phyloP scores from a whole-genome alignment of 1,140 invertebrate genomes.

The Drosophila nebulosa region DNA sequence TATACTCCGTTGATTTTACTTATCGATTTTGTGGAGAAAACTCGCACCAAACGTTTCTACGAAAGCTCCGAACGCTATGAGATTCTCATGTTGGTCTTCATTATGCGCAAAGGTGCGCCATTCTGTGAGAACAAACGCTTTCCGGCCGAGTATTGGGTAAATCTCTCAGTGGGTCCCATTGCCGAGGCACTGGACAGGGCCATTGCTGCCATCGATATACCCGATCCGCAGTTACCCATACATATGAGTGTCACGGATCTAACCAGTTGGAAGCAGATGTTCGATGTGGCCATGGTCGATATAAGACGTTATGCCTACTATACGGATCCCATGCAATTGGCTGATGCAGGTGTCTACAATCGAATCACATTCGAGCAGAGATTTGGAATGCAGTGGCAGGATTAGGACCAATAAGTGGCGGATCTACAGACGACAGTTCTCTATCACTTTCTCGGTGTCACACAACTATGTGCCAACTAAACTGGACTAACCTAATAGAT shows the following conservation, averaged over 20 bases:
- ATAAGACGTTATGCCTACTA: slow-evolving; percentile 71
- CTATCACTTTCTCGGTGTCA: not conserved
- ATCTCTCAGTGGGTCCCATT: slow-evolving; percentile 71
- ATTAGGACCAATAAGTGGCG: slow-evolving; percentile 33
- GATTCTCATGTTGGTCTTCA: slow-evolving; percentile 75
- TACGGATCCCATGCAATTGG: slow-evolving; percentile 70
- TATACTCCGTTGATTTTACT: slow-evolving; percentile 70
- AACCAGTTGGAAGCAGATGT: slow-evolving; percentile 79
- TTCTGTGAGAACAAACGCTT: slow-evolving; percentile 77
- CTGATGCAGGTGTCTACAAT: slow-evolving; percentile 71
- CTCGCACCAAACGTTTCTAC: slow-evolving; percentile 73
- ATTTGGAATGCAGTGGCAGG: slow-evolving; percentile 74
- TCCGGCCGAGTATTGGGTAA: slow-evolving; percentile 74
- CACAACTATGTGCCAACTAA: too few species aligned
- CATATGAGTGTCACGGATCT: slow-evolving; percentile 76
- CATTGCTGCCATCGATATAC: slow-evolving; percentile 75
- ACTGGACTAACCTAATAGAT: too few species aligned
- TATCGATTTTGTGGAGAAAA: slow-evolving; percentile 77
- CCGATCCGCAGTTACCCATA: slow-evolving; percentile 72
- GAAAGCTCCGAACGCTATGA: slow-evolving; percentile 74
- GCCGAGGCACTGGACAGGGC: slow-evolving; percentile 75
- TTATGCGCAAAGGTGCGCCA: slow-evolving; percentile 73
- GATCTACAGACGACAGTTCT: too few species aligned
- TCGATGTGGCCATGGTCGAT: slow-evolving; percentile 69
- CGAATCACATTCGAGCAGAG: slow-evolving; percentile 71